A percentile compares a stretch with the other conserved stretches of the same genome.
phyloP scores from a whole-genome alignment of 1,140 invertebrate species.

The Saccostrea cuccullata region DNA sequence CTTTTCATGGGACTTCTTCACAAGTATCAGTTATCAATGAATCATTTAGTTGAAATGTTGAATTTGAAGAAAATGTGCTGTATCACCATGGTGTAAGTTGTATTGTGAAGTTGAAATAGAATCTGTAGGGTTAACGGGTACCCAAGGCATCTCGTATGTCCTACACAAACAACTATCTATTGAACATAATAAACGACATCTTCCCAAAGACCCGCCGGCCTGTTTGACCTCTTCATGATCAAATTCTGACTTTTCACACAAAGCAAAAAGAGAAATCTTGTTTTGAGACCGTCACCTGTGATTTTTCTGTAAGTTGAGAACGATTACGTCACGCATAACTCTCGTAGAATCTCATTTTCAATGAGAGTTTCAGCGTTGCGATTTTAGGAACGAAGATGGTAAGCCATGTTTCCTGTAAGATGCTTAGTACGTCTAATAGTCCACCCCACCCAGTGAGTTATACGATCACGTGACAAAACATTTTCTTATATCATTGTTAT shows the following conservation, averaged over 20 bases:
- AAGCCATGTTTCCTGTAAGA: neutral
- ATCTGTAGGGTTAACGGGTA: neutral
- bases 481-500: neutral
- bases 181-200: conserved; percentile 15
- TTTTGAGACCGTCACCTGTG: conserved; percentile 34
- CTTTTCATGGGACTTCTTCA: conserved; percentile 26
- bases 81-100: neutral
- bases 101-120: conserved; percentile 7
- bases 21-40: conserved; percentile 31
- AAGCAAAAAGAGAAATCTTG: conserved; percentile 34
- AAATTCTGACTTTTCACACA: conserved; percentile 29
- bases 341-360: conserved; percentile 18
- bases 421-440: neutral
- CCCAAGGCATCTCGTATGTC: conserved; percentile 11
- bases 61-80: conserved; percentile 31
- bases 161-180: conserved; percentile 24
- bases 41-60: conserved; percentile 30
- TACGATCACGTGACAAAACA: conserved; percentile 1
- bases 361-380: neutral
- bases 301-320: conserved; percentile 20
- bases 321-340: conserved; percentile 7
- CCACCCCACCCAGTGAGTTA: conserved; percentile 22
- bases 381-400: neutral
- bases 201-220: conserved; percentile 18
- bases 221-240: neutral